These are phyloP conservation scores for Hyposmocoma kahamanoa DNA, from an alignment of 1,140 invertebrate species.

Conservation along the genomic window DNA sequence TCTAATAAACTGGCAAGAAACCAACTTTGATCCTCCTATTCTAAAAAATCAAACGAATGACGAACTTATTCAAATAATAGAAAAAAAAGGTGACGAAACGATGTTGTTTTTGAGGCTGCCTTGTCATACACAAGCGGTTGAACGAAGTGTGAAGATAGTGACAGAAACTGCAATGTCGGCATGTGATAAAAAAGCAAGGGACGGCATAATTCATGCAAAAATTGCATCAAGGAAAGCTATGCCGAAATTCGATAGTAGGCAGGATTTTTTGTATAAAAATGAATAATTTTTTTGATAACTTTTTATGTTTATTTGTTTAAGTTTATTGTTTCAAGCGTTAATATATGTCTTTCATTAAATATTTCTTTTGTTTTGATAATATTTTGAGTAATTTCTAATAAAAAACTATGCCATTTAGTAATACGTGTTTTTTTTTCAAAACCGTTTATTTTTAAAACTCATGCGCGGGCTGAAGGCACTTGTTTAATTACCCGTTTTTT, in stretches of 20 bases:
- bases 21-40: constrained; percentile 6
- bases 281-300: constrained; percentile 5
- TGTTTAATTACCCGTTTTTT: not conserved
- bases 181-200: constrained; percentile 8
- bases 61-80: constrained; percentile 5
- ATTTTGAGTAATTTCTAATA: constrained; percentile 3
- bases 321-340: not conserved
- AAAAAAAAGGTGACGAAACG: constrained; percentile 5
- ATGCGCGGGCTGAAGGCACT: not conserved
- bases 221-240: too few relatives aligned
- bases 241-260: constrained; percentile 13
- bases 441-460: not conserved
- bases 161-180: constrained; percentile 7
- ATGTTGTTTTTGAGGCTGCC: constrained; percentile 10
- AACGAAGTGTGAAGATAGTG: constrained; percentile 7
- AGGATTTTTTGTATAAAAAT: constrained; percentile 11
- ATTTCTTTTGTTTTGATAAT: not conserved
- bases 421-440: not conserved
- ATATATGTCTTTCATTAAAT: constrained; percentile 1
- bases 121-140: constrained; percentile 12
- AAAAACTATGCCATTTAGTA: not conserved
- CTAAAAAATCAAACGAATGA: constrained; percentile 4
- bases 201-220: constrained; percentile 5
- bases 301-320: constrained; percentile 10
- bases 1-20: too few relatives aligned